Conservation (phyloP, 2,797 vertebrate genomes). For the Siniperca obscura region DNA sequence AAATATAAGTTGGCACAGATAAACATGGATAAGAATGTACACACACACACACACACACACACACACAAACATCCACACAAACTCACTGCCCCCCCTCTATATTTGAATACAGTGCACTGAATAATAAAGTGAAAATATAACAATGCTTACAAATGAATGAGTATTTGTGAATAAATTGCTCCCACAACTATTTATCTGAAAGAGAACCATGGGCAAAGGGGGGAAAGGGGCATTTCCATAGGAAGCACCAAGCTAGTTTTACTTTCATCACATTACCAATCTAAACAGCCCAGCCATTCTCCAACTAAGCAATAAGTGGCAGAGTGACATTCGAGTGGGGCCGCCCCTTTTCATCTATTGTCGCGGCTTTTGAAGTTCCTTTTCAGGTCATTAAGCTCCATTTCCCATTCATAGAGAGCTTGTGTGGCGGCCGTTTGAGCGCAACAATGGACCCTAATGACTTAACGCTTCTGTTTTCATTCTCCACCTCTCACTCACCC, state of each 20-base stretch:
- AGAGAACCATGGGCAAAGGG: slow-evolving; percentile 37
- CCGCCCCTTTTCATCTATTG: slow-evolving; percentile 81
- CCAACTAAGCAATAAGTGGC: slow-evolving; percentile 81
- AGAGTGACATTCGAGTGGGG: slow-evolving; percentile 83
- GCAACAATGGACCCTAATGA: slow-evolving; percentile 87
- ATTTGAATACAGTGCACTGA: slow-evolving; percentile 50
- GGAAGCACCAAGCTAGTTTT: slow-evolving; percentile 72
- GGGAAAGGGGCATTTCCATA: slow-evolving; percentile 59
- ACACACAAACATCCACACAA: slow-evolving; percentile 16
- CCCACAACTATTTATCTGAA: slow-evolving; percentile 60
- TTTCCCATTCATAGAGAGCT: slow-evolving; percentile 86
- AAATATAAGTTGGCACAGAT: slow-evolving; percentile 26
- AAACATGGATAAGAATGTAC: slow-evolving; percentile 4
- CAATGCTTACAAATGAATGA: slow-evolving; percentile 61
- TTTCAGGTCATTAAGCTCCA: slow-evolving; percentile 87
- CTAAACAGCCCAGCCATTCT: slow-evolving; percentile 81
- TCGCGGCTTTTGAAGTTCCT: slow-evolving; percentile 85
- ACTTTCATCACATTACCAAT: slow-evolving; percentile 82
- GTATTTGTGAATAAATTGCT: slow-evolving; percentile 63
- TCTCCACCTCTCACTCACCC: slow-evolving; percentile 82
- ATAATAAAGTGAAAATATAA: slow-evolving; percentile 59
- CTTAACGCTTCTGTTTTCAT: slow-evolving; percentile 89
- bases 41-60: slow-evolving; percentile 14
- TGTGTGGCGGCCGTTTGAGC: slow-evolving; percentile 85
- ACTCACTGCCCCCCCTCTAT: slow-evolving; percentile 4